phyloP scores from a whole-genome alignment of 2,113 vertebrate species.

The Stictonetta naevosa region DNA sequence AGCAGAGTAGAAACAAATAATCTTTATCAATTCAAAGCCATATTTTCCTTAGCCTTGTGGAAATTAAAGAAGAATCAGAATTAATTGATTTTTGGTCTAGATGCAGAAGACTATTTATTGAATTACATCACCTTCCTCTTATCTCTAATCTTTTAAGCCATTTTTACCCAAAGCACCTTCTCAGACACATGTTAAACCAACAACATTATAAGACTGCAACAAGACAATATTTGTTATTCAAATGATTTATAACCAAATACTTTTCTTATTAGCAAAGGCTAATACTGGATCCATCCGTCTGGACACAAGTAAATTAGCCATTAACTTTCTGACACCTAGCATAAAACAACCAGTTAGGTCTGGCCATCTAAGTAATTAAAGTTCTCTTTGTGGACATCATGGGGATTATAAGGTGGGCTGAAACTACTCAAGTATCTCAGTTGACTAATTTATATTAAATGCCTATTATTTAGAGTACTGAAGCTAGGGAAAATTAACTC shows the following conservation, averaged over 20 bases:
- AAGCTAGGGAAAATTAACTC: neutral
- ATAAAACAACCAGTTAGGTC: conserved; percentile 58
- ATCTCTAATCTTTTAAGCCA: conserved; percentile 13
- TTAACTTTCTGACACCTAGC: conserved; percentile 46
- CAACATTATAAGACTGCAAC: neutral
- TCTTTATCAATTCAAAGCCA: conserved; percentile 51
- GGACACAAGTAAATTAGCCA: conserved; percentile 41
- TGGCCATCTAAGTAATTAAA: conserved; percentile 43
- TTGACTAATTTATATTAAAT: conserved; percentile 57
- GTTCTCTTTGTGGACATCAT: conserved; percentile 20
- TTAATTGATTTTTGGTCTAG: conserved; percentile 23
- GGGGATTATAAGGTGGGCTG: conserved; percentile 35
- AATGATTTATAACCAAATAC: conserved; percentile 55
- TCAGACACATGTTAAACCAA: neutral
- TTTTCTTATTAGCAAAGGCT: conserved; percentile 47
- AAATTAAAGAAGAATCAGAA: conserved; percentile 52
- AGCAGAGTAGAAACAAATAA: conserved; percentile 22
- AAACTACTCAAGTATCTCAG: conserved; percentile 27
- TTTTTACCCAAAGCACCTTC: neutral
- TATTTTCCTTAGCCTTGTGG: conserved; percentile 40
- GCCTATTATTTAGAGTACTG: neutral
- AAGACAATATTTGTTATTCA: conserved; percentile 7
- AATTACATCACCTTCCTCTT: conserved; percentile 24
- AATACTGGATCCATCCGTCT: conserved; percentile 26
- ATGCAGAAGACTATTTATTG: conserved; percentile 31